phyloP scores from a whole-genome alignment of 2,113 vertebrate species.

The Varanus salvator region DNA sequence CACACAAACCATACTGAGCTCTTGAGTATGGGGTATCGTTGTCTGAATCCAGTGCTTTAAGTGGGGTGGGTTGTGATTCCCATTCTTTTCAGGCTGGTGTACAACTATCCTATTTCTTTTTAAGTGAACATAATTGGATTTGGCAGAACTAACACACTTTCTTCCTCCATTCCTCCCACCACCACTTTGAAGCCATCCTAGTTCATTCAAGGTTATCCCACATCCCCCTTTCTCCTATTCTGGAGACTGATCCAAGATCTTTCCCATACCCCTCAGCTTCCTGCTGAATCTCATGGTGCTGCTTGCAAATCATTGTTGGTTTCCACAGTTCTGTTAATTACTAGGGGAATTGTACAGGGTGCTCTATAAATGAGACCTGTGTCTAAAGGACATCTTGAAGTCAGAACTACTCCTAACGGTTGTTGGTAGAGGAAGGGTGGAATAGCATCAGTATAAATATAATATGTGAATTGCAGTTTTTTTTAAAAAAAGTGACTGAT shows the following conservation, averaged over 20 bases:
- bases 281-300: neutral
- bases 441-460: neutral
- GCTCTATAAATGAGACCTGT: constrained; percentile 2
- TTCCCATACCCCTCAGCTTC: neutral
- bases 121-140: neutral
- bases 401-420: rapidly evolving
- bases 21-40: no score
- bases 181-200: neutral
- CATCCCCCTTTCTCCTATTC: neutral
- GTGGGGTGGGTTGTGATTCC: no score
- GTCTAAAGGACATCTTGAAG: constrained; percentile 36
- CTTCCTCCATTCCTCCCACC: neutral
- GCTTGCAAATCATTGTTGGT: neutral
- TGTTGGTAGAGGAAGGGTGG: neutral
- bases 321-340: neutral
- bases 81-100: neutral
- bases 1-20: no score
- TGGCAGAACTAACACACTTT: neutral
- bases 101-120: neutral
- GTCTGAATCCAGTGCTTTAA: no score
- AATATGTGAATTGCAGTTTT: constrained; percentile 30
- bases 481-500: constrained; percentile 43
- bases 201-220: neutral
- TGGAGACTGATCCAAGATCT: neutral
- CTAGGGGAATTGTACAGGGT: neutral